Evolutionary conservation across 2,888 invertebrate genomes (phyloP).

Genomic region (Ophion ventricosus): DNA sequence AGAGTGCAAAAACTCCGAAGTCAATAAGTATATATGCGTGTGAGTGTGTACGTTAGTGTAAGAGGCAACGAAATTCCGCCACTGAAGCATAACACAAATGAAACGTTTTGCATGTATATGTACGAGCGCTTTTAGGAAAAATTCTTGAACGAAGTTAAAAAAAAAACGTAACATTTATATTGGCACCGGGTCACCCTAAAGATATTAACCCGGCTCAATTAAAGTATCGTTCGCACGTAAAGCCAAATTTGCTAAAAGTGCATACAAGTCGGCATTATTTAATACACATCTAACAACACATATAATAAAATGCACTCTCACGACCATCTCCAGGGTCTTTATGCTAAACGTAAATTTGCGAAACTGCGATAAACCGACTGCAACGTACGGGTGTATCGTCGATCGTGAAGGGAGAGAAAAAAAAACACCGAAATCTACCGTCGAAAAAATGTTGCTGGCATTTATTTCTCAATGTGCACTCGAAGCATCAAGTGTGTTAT

Average conservation of each 20-base stretch:
- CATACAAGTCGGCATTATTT: background rate
- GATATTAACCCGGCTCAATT: background rate
- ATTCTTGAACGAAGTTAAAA: background rate
- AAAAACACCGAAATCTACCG: background rate
- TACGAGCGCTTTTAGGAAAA: background rate
- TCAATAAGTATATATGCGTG: background rate
- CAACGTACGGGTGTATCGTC: conserved; percentile 26
- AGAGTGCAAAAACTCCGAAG: conserved; percentile 39
- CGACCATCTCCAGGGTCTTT: conserved; percentile 36
- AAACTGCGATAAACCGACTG: conserved; percentile 49
- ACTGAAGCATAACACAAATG: conserved; percentile 19
- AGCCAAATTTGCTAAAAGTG: conserved; percentile 13
- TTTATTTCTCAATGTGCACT: conserved; percentile 41
- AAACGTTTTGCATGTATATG: conserved; percentile 10
- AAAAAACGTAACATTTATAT: background rate
- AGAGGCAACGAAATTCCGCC: background rate
- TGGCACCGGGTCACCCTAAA: background rate
- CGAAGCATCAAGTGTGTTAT: conserved; percentile 28
- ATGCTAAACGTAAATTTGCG: conserved; percentile 50
- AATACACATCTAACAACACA: background rate
- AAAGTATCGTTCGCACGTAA: background rate
- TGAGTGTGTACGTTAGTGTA: background rate
- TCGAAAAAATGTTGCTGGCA: conserved; percentile 41
- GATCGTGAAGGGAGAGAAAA: conserved; percentile 12
- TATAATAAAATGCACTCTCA: conserved; percentile 22